Evolutionary conservation across 2,888 invertebrate species (phyloP).

Genomic region (Argyra leucocephala): DNA sequence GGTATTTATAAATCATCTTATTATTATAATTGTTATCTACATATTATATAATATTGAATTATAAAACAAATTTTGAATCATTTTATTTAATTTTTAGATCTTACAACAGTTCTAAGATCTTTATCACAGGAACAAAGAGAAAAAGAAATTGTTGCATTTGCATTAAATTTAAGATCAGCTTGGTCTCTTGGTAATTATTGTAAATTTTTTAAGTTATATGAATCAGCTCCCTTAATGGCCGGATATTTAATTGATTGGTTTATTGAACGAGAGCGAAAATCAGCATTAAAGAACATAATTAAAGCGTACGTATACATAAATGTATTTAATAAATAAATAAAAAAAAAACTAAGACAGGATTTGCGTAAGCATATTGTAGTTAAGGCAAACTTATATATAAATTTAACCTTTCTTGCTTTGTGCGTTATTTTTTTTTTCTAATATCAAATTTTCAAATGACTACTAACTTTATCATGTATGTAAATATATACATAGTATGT

Average conservation of each 20-base stretch:
- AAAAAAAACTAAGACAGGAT: too few species aligned
- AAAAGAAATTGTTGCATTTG: slow-evolving; percentile 75
- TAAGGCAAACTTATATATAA: neutral
- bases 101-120: slow-evolving; percentile 80
- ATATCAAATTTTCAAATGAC: too few species aligned
- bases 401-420: neutral
- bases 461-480: too few species aligned
- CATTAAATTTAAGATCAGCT: slow-evolving; percentile 79
- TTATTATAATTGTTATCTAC: neutral
- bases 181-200: slow-evolving; percentile 91
- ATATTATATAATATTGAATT: too few species aligned
- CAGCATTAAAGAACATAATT: slow-evolving; percentile 81
- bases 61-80: neutral
- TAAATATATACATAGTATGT: too few species aligned
- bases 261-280: slow-evolving; percentile 85
- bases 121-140: slow-evolving; percentile 66
- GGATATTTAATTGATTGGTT: slow-evolving; percentile 98
- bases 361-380: too few species aligned
- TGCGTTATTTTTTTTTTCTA: too few species aligned
- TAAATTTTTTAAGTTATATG: slow-evolving; percentile 85
- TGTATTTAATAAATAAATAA: too few species aligned
- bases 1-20: slow-evolving; percentile 49
- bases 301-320: slow-evolving; percentile 80
- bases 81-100: slow-evolving; percentile 52
- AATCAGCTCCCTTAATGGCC: slow-evolving; percentile 85